A percentile compares a stretch with the other conserved stretches of the same genome.
These are phyloP conservation scores for Galbula dea DNA, from an alignment of 2,113 vertebrate genomes.

Conservation along the genomic window DNA sequence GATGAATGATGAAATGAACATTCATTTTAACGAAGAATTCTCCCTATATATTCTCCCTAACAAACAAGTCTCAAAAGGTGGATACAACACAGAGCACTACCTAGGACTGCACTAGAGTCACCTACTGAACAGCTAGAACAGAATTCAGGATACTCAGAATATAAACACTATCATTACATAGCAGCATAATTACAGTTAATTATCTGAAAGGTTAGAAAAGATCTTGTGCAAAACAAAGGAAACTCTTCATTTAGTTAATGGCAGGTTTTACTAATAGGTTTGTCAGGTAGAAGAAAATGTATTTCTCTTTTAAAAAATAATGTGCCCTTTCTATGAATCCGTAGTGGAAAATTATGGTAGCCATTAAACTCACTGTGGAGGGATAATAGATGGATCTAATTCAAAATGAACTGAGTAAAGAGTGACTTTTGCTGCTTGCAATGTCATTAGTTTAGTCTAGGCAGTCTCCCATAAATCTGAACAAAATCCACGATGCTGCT, in stretches of 20 bases:
- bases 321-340: constrained; percentile 8
- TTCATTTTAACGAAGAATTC: background rate
- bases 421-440: background rate
- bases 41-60: background rate
- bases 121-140: background rate
- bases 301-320: constrained; percentile 35
- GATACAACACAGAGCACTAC: background rate
- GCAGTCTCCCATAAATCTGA: constrained; percentile 23
- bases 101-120: background rate
- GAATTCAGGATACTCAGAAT: background rate
- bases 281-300: background rate
- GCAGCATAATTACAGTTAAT: constrained; percentile 23
- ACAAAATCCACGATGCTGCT: background rate
- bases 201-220: constrained; percentile 27
- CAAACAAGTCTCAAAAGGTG: background rate
- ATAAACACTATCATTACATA: background rate
- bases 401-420: background rate
- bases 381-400: constrained; percentile 11
- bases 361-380: constrained; percentile 26
- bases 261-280: constrained; percentile 3
- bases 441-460: background rate
- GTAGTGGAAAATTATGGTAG: constrained; percentile 26
- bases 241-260: background rate
- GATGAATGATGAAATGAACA: background rate
- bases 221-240: background rate